Percentiles rank a stretch among this genome's conserved stretches.
phyloP scores from a whole-genome alignment of 2,797 vertebrate genomes.

The Premnoplex brunnescens region DNA sequence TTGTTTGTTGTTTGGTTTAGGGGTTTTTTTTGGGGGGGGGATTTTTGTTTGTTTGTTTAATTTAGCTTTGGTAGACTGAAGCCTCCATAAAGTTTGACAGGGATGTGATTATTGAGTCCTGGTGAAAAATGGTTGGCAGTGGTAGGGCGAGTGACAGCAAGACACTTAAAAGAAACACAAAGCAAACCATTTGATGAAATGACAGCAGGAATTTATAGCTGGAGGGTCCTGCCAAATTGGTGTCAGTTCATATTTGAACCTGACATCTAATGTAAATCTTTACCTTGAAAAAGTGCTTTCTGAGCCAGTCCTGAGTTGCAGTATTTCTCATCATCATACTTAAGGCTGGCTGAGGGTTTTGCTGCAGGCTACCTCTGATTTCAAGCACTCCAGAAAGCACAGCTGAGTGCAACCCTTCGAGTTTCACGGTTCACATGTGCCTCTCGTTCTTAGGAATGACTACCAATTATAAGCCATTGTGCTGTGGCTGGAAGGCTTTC shows the following conservation, averaged over 20 bases:
- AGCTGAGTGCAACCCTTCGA: neutral
- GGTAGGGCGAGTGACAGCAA: neutral
- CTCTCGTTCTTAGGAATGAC: neutral
- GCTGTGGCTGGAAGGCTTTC: neutral
- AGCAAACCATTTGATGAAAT: conserved; percentile 7
- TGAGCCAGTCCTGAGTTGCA: neutral
- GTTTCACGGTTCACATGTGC: neutral
- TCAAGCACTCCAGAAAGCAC: neutral
- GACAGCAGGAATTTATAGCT: conserved; percentile 39
- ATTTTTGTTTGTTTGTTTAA: neutral
- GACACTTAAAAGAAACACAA: neutral
- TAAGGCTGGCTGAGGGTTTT: conserved; percentile 13
- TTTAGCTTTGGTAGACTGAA: neutral
- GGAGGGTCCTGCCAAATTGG: conserved; percentile 19
- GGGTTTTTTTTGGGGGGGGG: too few species aligned
- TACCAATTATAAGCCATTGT: neutral
- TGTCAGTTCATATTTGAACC: conserved; percentile 43
- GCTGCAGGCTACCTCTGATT: conserved; percentile 34
- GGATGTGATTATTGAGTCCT: neutral
- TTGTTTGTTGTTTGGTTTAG: too few species aligned
- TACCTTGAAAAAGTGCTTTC: conserved; percentile 27
- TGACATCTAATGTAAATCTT: conserved; percentile 12
- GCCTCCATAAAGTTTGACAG: neutral
- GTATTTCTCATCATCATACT: neutral
- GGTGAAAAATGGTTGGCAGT: neutral